phyloP scores from a whole-genome alignment of 2,888 invertebrate species.

The Chironomus tentans region DNA sequence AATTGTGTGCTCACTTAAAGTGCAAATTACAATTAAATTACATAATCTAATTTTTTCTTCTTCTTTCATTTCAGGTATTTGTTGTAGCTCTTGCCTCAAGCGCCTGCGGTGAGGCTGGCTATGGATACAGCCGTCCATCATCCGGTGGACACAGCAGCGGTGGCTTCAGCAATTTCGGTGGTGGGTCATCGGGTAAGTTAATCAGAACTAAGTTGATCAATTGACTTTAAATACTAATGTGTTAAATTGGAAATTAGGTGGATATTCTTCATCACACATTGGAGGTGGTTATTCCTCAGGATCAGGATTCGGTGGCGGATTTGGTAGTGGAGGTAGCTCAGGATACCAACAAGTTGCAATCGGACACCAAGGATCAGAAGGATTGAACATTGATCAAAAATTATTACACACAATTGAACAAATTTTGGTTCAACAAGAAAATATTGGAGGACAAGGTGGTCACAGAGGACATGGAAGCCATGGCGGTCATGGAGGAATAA shows the following conservation, averaged over 20 bases:
- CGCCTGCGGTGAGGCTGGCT: slow-evolving; percentile 28
- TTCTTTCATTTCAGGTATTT: slow-evolving; percentile 17
- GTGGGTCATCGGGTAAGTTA: background rate
- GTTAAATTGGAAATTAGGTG: background rate
- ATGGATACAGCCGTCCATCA: slow-evolving; percentile 11
- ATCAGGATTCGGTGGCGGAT: slow-evolving; percentile 33
- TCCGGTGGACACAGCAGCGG: slow-evolving; percentile 1
- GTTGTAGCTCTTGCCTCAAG: slow-evolving; percentile 24
- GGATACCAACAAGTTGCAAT: slow-evolving; percentile 60
- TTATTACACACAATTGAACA: slow-evolving; percentile 68
- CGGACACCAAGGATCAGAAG: slow-evolving; percentile 65
- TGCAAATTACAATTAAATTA: too few relatives aligned
- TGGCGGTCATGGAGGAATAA: slow-evolving; percentile 7
- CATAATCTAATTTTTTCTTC: too few relatives aligned
- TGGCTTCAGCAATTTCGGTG: slow-evolving; percentile 4
- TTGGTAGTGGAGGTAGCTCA: slow-evolving; percentile 45
- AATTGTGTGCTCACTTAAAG: too few relatives aligned
- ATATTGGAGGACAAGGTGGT: slow-evolving; percentile 35
- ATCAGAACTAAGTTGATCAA: too few relatives aligned
- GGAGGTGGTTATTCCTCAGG: slow-evolving; percentile 34
- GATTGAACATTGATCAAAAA: slow-evolving; percentile 61
- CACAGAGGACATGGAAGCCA: background rate
- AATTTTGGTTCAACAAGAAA: slow-evolving; percentile 67
- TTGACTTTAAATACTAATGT: too few relatives aligned
- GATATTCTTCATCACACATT: slow-evolving; percentile 41